phyloP scores from a whole-genome alignment of 2,113 vertebrate genomes.

The Trematocara zebra region DNA sequence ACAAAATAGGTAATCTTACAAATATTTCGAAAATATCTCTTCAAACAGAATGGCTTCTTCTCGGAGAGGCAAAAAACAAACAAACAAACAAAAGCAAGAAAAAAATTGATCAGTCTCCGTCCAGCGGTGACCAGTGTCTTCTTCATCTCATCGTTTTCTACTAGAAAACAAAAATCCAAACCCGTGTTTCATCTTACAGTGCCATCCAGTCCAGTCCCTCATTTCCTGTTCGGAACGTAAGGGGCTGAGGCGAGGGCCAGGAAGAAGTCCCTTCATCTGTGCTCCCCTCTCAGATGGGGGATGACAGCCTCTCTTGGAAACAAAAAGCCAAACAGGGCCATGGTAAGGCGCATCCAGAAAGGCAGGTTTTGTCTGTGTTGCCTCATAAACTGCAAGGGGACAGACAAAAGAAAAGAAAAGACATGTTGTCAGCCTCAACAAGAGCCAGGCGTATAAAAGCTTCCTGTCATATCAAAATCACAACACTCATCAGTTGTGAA shows the following conservation, averaged over 20 bases:
- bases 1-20: conserved; percentile 74
- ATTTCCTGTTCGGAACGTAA: neutral
- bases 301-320: conserved; percentile 49
- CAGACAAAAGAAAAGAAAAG: neutral
- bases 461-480: neutral
- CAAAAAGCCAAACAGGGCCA: conserved; percentile 58
- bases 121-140: conserved; percentile 66
- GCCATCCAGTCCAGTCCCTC: conserved; percentile 60
- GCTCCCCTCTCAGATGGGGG: conserved; percentile 45
- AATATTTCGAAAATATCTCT: conserved; percentile 74
- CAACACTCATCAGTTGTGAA: neutral
- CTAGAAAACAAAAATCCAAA: conserved; percentile 56
- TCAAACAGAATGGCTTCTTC: conserved; percentile 73
- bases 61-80: conserved; percentile 25
- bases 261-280: conserved; percentile 55
- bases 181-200: conserved; percentile 72
- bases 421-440: neutral
- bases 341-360: conserved; percentile 62
- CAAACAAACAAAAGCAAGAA: neutral
- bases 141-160: conserved; percentile 49
- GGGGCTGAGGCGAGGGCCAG: neutral
- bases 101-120: conserved; percentile 52
- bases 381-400: conserved; percentile 43
- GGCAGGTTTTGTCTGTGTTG: conserved; percentile 63
- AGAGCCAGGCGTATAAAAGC: neutral